These are phyloP conservation scores for Arrhopalites spinosus DNA, from an alignment of 2,888 invertebrate genomes.

Conservation along the genomic window DNA sequence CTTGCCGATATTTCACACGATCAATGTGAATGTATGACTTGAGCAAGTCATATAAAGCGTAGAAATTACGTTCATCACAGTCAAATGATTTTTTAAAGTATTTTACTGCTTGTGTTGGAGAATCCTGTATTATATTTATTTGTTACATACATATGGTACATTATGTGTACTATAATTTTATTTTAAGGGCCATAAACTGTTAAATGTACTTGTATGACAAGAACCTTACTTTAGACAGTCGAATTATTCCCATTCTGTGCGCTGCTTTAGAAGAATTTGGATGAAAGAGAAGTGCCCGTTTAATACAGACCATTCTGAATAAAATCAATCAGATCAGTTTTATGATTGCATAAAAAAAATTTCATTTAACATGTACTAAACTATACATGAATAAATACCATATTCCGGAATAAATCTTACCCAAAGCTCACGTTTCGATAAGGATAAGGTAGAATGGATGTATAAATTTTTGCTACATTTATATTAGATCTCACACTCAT, in stretches of 20 bases:
- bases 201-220: background rate
- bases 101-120: background rate
- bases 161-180: background rate
- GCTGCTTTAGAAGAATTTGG: background rate
- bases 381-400: no score
- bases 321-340: no score
- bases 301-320: constrained; percentile 1
- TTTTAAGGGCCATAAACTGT: background rate
- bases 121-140: background rate
- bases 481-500: constrained; percentile 5
- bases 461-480: constrained; percentile 6
- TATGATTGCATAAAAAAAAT: no score
- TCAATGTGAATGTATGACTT: background rate
- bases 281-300: constrained; percentile 4
- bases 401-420: no score
- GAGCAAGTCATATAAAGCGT: background rate
- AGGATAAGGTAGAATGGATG: background rate
- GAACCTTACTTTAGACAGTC: background rate
- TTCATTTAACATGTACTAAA: no score
- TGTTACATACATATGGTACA: background rate
- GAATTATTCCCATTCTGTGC: constrained; percentile 1
- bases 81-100: constrained; percentile 11
- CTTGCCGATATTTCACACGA: background rate
- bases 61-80: constrained; percentile 13
- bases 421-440: background rate